Evolutionary conservation across 2,113 vertebrate genomes (phyloP).

Genomic region (Gopherus flavomarginatus): DNA sequence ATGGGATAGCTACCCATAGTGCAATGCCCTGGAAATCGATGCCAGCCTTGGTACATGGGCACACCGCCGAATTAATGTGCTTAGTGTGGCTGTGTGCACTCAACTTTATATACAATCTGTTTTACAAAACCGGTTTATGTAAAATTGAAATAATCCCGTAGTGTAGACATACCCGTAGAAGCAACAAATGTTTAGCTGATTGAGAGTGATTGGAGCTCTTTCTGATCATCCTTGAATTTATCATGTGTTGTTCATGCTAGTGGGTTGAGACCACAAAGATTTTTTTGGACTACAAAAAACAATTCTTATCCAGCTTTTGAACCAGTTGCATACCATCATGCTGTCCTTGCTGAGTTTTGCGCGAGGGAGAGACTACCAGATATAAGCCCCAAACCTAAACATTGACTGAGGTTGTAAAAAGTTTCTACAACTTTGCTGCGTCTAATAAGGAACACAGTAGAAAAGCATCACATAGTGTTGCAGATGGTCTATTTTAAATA

Average conservation of each 20-base stretch:
- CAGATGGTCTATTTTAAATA: background rate
- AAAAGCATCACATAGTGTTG: background rate
- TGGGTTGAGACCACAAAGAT: constrained; percentile 22
- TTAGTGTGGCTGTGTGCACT: no score
- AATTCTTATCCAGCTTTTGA: background rate
- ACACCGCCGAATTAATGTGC: no score
- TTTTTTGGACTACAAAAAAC: background rate
- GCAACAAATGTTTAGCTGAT: constrained; percentile 31
- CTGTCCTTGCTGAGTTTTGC: background rate
- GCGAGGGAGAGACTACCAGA: background rate
- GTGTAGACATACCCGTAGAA: background rate
- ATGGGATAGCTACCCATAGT: no score
- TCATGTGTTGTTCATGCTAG: background rate
- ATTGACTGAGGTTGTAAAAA: constrained; percentile 8
- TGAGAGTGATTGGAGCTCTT: constrained; percentile 33
- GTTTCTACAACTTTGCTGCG: constrained; percentile 21
- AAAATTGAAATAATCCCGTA: no score
- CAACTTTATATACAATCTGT: no score
- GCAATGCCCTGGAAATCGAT: no score
- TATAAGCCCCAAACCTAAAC: background rate
- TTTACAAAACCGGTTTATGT: no score
- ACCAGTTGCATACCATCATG: background rate
- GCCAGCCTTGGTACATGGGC: no score
- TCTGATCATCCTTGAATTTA: constrained; percentile 13
- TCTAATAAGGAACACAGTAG: background rate